Evolutionary conservation across 2,888 invertebrate species (phyloP), one percentile per base, ranked within the genome.

Genomic region (Heliconius ismenius): DNA sequence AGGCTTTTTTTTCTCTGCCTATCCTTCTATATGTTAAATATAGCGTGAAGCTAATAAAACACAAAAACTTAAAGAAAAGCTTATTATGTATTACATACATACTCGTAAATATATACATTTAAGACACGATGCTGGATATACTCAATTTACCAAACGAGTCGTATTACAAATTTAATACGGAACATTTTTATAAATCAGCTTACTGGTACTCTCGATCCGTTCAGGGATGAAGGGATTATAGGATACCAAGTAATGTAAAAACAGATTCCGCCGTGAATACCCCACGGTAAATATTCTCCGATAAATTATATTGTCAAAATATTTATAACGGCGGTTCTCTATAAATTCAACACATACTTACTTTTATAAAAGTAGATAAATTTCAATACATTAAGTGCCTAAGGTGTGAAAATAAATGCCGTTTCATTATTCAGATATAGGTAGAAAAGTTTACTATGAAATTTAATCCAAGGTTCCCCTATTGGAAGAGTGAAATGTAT

Each of bases 211-310:
- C 65, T 73, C 80, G 75, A 78, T 76, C 77, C 80, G 70, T 78
- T 63, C 78, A 75, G 78, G 76, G 80, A 79, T 81, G 75, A 76
- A 76, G 72, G 77, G 80, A 81, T 81, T 81, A 80, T 76, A 65
- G 78, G 77, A 77, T 76, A 76, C 74, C 79, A 62, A 77, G 76
- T 74, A 62, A 73, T 77, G 76, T 76, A 77, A 77, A 79, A 73
- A 78, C 80, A 76, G 78, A 74, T 77, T 77, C 74, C 80, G 54
- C 78, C 49, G 73, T 78, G 58, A 65, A 76, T 67, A 76, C 74
- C 74, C 69, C 28, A 70, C 72, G 74, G 32, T 72, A 78, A 79
- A 79, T 76, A 78, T 81, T 74, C 76, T 73, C 65, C 36, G 67
- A 78, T 39, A 72, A 73, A 76, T 76, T 73, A 60, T 72, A 65